phyloP scores from a whole-genome alignment of 2,113 vertebrate genomes.

The Saccopteryx leptura region DNA sequence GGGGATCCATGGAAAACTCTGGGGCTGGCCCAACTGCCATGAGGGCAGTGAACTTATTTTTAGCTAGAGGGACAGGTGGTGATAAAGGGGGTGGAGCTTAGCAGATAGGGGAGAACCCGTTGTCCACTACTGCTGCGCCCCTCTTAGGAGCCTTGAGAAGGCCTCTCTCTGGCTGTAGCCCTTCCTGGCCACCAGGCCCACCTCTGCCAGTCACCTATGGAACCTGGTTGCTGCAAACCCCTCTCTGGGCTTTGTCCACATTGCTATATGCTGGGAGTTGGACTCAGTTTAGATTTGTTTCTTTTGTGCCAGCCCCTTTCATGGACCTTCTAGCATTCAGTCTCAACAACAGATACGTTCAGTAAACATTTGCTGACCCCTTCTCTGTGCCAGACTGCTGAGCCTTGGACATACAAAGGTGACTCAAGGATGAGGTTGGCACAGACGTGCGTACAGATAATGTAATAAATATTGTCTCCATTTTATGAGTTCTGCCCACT shows the following conservation, averaged over 20 bases:
- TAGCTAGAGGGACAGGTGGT: neutral
- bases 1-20: neutral
- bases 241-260: neutral
- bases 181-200: neutral
- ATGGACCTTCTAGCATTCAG: neutral
- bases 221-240: neutral
- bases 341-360: neutral
- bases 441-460: neutral
- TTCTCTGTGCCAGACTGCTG: slow-evolving; percentile 12
- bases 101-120: neutral
- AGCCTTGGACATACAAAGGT: slow-evolving; percentile 13
- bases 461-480: neutral
- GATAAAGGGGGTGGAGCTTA: neutral
- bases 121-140: neutral
- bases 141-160: neutral
- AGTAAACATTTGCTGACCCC: slow-evolving; percentile 14
- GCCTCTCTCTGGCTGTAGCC: neutral
- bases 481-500: slow-evolving; percentile 10
- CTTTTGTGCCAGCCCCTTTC: neutral
- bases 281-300: slow-evolving; percentile 8
- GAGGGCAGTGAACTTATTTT: slow-evolving; percentile 2
- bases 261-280: neutral
- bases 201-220: neutral
- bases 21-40: neutral
- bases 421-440: neutral